phyloP scores from a whole-genome alignment of 2,797 vertebrate species.

The Enteromius argenteus region DNA sequence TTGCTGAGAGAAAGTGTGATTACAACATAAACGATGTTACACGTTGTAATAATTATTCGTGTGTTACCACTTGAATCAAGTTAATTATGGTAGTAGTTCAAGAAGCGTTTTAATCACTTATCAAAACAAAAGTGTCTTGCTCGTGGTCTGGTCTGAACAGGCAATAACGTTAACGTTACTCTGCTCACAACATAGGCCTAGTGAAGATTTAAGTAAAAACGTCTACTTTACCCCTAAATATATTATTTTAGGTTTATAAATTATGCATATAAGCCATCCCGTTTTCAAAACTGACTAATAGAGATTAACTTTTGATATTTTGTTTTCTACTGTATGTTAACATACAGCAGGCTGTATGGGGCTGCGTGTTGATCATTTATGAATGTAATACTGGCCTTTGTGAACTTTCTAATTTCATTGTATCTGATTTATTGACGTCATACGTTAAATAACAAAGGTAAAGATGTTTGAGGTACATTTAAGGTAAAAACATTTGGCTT shows the following conservation, averaged over 20 bases:
- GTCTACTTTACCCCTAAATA: neutral
- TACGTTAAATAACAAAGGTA: neutral
- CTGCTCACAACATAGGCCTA: neutral
- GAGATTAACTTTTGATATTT: neutral
- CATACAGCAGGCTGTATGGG: neutral
- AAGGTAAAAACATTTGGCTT: neutral
- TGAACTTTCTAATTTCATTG: neutral
- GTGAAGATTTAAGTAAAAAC: neutral
- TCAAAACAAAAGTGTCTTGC: neutral
- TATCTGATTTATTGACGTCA: neutral
- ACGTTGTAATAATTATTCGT: neutral
- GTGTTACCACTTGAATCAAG: neutral
- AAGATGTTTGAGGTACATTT: neutral
- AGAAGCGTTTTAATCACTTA: neutral
- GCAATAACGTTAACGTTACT: neutral
- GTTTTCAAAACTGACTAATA: neutral
- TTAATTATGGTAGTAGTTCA: neutral
- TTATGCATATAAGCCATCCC: neutral
- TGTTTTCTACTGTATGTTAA: neutral
- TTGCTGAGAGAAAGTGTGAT: neutral
- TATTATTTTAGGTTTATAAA: neutral
- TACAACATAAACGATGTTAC: neutral
- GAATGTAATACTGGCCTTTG: neutral
- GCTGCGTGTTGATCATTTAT: neutral
- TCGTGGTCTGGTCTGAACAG: neutral